Conservation (phyloP, 2,888 invertebrate species). For the Cheiracanthium punctorium region DNA sequence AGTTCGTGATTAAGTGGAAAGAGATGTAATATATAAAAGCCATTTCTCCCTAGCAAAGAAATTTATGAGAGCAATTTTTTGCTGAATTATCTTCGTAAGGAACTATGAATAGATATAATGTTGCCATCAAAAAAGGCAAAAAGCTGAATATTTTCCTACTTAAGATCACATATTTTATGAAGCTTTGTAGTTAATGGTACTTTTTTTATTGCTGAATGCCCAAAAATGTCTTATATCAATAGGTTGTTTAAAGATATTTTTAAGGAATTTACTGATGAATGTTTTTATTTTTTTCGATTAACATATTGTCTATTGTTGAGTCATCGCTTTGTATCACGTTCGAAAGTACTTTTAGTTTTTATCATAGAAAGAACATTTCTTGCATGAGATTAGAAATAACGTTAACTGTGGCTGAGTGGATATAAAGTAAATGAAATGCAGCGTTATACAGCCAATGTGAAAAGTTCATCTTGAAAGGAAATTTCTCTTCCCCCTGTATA, state of each 20-base stretch:
- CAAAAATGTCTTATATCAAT: background rate
- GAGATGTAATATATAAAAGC: background rate
- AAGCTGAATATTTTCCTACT: background rate
- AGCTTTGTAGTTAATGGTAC: background rate
- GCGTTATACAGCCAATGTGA: too few species aligned
- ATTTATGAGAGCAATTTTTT: constrained; percentile 9
- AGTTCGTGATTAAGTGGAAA: background rate
- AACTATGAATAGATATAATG: constrained; percentile 1
- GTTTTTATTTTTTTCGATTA: background rate
- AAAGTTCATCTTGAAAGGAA: too few species aligned
- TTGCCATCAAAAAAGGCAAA: background rate
- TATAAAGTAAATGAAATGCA: too few species aligned
- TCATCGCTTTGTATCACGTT: background rate
- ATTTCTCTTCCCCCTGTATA: too few species aligned
- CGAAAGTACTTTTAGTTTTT: background rate
- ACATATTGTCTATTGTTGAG: background rate
- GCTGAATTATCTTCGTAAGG: constrained; percentile 7
- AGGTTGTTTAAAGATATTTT: background rate
- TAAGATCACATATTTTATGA: constrained; percentile 1
- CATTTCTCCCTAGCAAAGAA: background rate
- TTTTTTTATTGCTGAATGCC: background rate
- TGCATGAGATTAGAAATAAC: too few species aligned
- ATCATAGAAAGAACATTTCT: too few species aligned
- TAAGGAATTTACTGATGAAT: background rate
- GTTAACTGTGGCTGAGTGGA: too few species aligned